A percentile compares a stretch with the other conserved stretches of the same genome.
Conservation (phyloP, 2,888 invertebrate species). For the Vannuccia rotundouncinata region DNA sequence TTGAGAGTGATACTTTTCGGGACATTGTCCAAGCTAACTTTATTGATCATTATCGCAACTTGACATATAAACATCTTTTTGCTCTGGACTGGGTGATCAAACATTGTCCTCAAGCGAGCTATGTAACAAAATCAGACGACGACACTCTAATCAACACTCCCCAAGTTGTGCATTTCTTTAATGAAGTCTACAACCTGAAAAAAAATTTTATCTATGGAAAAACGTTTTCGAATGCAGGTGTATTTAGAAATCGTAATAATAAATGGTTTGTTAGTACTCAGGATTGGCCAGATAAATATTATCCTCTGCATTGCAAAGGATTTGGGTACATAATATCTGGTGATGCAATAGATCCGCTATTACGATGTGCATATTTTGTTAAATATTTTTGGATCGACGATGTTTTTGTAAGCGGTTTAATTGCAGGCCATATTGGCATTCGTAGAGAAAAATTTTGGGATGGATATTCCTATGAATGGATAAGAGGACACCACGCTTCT, state of each 20-base stretch:
- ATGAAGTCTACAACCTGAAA: neutral
- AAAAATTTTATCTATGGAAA: slow-evolving; percentile 16
- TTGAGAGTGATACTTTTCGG: slow-evolving; percentile 10
- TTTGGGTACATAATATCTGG: slow-evolving; percentile 31
- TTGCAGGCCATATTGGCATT: neutral
- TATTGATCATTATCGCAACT: slow-evolving; percentile 12
- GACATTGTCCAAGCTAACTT: slow-evolving; percentile 32
- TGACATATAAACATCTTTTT: slow-evolving; percentile 29
- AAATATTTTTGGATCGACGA: slow-evolving; percentile 32
- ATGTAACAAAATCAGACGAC: slow-evolving; percentile 27
- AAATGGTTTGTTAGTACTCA: slow-evolving; percentile 31
- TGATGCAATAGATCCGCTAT: slow-evolving; percentile 15
- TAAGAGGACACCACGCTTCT: neutral
- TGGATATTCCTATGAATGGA: neutral
- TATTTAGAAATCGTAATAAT: neutral
- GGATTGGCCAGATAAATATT: slow-evolving; percentile 1
- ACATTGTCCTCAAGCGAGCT: slow-evolving; percentile 28
- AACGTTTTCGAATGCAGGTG: neutral
- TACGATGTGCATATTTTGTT: slow-evolving; percentile 25
- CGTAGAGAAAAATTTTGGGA: neutral
- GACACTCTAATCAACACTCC: slow-evolving; percentile 29
- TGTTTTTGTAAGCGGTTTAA: slow-evolving; percentile 30
- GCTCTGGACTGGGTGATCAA: slow-evolving; percentile 30
- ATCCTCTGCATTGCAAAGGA: slow-evolving; percentile 34
- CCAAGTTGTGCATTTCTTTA: slow-evolving; percentile 9